Evolutionary conservation across 2,113 vertebrate genomes (phyloP), one percentile per base, ranked within the genome.

Genomic region (Syngnathus typhle): DNA sequence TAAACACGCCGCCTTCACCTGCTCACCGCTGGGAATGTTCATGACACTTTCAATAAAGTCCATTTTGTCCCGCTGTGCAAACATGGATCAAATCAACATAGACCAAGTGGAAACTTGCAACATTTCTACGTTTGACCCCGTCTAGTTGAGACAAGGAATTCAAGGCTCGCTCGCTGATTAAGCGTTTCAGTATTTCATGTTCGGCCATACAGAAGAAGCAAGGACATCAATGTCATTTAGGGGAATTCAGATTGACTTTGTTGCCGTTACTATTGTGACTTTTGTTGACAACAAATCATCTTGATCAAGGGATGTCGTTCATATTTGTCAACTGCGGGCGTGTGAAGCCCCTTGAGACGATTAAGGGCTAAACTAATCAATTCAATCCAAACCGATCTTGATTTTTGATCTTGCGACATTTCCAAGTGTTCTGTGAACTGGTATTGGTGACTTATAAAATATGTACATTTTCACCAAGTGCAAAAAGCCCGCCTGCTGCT

Each of bases 1-100:
- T 82, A 90, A 90, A 91, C 86, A 85, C 74, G 75, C 4, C 74
- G 77, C 85, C 88, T 87, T 87, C 88, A 89, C 87, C 82, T 85
- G 75, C 66, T 78, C 79, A 78, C 88, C 69, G 6, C 41, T 60
- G 87, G 85, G 84, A 81, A 84, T 84, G 82, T 65, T 80, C 54
- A 78, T 79, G 51, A 71, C 52, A 56, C 46, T 73, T 70, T 76
- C 39, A 71, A 51, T 18, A 74, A 70, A 67, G 55, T 78, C 65
- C 41, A 49, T 32, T 7, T 62, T 18, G 8, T 39, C 13, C n/a
- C 3, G 5, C 27, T 32, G 27, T 32, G 27, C 2, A 27, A 27
- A 27, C 27, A 27, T 27, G 27, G 27, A 27, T 27, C 27, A 27
- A 27, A 27, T 27, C 27, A 27, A 27, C 27, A 1, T 55, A 39